phyloP scores from a whole-genome alignment of 2,888 invertebrate species.

The Xestoiulus laeticollis region DNA sequence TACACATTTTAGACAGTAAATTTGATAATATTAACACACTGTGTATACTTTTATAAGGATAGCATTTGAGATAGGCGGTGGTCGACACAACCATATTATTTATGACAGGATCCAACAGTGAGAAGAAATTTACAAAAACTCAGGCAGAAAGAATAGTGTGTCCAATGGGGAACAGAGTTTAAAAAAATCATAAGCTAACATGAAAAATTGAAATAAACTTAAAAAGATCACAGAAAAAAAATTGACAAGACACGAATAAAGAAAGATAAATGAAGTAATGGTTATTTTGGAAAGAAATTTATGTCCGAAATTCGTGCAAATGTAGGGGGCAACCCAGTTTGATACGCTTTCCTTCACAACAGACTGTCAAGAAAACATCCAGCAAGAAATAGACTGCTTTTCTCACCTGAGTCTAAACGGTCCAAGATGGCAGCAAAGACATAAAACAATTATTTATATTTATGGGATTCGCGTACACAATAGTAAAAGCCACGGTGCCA shows the following conservation, averaged over 20 bases:
- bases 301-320: conserved; percentile 29
- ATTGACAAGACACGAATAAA: conserved; percentile 40
- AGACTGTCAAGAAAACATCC: not conserved
- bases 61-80: not conserved
- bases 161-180: not conserved
- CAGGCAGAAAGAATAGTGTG: not conserved
- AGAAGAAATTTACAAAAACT: not conserved
- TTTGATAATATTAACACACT: not conserved
- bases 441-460: conserved; percentile 30
- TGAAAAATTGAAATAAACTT: not conserved
- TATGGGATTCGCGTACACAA: not conserved
- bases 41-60: not conserved
- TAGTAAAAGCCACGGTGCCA: not conserved
- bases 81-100: not conserved
- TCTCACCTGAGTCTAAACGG: conserved; percentile 30
- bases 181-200: not conserved
- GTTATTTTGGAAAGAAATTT: not conserved
- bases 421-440: conserved; percentile 14
- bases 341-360: not conserved
- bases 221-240: not conserved
- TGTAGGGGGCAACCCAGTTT: conserved; percentile 16
- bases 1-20: not conserved
- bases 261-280: conserved; percentile 41
- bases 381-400: not conserved
- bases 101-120: conserved; percentile 9